Base-by-base conservation (phyloP, 2,797 vertebrate species). In the Lerista edwardsae region DNA sequence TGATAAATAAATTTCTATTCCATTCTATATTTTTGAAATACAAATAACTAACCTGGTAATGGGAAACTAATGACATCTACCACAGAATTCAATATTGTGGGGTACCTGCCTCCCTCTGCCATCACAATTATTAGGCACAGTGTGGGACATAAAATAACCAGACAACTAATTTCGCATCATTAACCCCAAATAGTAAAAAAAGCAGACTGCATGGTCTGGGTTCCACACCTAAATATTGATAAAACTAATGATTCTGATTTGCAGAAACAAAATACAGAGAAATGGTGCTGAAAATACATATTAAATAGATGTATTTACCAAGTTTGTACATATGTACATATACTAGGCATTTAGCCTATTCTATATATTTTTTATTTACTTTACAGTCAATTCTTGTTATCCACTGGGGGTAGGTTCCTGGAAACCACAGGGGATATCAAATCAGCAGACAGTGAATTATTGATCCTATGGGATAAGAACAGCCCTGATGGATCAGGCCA, bases 11-110 rank as follows among this genome's bases (percentile, higher is more conserved):
- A n/a, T n/a, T n/a, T n/a, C n/a, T n/a, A n/a, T n/a, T n/a, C n/a
- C n/a, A n/a, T n/a, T n/a, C 39, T 55, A 62, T 59, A 29, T 41
- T 65, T 85, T 44, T 44, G 62, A 88, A 86, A 90, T 36, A 85
- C 71, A 88, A 73, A 29, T 55, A 82, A 23, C 80, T 51, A 34
- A 59, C 25, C 72, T 57, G 1, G 29, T 41, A 59, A 79, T 0
- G 62, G 59, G 51, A 85, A 87, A 65, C 3, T 27, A 83, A 79
- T 62, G 21, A 0, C 59, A 88, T 84, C 57, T 85, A 55, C 67
- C 69, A 8, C 4, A 59, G 29, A 83, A 87, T 79, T 86, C 79
- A n/a, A 7, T 57, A 61, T 39, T 29, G 17, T 77, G 71, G 25
- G 29, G 19, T 17, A 39, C 51, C 57, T 44, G 62, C 34, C 31